Evolutionary conservation across 2,113 vertebrate genomes (phyloP).

Genomic region (Notothenia coriiceps): DNA sequence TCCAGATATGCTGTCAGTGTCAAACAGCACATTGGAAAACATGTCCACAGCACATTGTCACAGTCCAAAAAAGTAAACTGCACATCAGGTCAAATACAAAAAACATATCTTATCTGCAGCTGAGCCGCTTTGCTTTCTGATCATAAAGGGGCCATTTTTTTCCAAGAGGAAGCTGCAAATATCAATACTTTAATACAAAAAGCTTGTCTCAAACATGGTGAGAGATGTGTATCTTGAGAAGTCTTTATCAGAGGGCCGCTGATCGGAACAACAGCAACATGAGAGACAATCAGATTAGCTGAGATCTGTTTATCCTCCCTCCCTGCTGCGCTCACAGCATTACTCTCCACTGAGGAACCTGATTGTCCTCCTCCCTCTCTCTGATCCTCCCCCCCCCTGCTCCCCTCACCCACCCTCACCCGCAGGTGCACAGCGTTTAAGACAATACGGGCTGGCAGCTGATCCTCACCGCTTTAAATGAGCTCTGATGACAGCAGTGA

Average conservation of each 20-base stretch:
- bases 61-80: too few species aligned
- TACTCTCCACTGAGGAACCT: constrained; percentile 30
- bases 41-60: too few species aligned
- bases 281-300: constrained; percentile 68
- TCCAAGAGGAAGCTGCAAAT: not conserved
- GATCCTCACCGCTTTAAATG: constrained; percentile 60
- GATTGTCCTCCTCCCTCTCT: constrained; percentile 22
- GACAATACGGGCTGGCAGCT: constrained; percentile 66
- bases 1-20: not conserved
- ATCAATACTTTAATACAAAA: not conserved
- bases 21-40: not conserved
- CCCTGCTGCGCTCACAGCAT: constrained; percentile 41
- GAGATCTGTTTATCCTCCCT: constrained; percentile 52
- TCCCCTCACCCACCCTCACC: constrained; percentile 36
- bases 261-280: constrained; percentile 43
- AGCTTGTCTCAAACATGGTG: not conserved
- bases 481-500: constrained; percentile 75
- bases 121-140: not conserved
- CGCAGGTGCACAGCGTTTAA: constrained; percentile 76
- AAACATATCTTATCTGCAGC: not conserved
- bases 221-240: constrained; percentile 32
- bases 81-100: not conserved
- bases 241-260: constrained; percentile 32
- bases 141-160: not conserved
- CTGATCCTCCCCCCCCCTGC: constrained; percentile 5